phyloP scores from a whole-genome alignment of 2,113 vertebrate species.

The Takifugu bimaculatus region DNA sequence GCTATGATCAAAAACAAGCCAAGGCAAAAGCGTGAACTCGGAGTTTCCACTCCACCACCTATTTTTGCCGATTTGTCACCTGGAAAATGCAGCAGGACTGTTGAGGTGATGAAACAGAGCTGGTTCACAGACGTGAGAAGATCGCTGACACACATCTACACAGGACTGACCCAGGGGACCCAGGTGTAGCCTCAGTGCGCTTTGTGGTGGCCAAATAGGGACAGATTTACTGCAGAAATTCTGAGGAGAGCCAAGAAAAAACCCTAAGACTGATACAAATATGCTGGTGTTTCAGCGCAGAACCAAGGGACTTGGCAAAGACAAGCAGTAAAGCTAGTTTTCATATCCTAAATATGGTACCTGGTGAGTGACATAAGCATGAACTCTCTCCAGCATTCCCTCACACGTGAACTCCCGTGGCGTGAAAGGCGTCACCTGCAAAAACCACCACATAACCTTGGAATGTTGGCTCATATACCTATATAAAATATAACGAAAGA shows the following conservation, averaged over 20 bases:
- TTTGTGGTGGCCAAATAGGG: slow-evolving; percentile 62
- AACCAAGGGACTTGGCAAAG: no score
- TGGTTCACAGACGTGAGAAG: slow-evolving; percentile 65
- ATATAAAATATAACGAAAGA: background rate
- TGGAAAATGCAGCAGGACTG: slow-evolving; percentile 53
- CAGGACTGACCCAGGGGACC: slow-evolving; percentile 68
- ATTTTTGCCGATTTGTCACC: slow-evolving; percentile 44
- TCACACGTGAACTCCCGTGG: slow-evolving; percentile 68
- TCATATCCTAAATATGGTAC: slow-evolving; percentile 26
- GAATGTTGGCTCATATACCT: background rate
- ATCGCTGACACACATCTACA: slow-evolving; percentile 50
- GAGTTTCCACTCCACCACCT: background rate
- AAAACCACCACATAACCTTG: slow-evolving; percentile 20
- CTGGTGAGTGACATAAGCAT: slow-evolving; percentile 68
- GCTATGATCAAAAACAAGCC: no score
- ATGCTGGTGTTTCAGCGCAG: no score
- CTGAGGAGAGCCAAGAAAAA: slow-evolving; percentile 39
- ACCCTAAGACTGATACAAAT: background rate
- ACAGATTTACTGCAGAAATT: slow-evolving; percentile 60
- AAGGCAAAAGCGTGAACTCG: background rate
- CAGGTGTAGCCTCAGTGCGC: slow-evolving; percentile 48
- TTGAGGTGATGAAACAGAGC: slow-evolving; percentile 69
- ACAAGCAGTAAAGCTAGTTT: no score
- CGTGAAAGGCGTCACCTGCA: slow-evolving; percentile 69
- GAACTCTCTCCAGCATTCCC: slow-evolving; percentile 70